Conservation (phyloP, 64 coral and sea anemone species). For the Cladopsammia gracilis region DNA sequence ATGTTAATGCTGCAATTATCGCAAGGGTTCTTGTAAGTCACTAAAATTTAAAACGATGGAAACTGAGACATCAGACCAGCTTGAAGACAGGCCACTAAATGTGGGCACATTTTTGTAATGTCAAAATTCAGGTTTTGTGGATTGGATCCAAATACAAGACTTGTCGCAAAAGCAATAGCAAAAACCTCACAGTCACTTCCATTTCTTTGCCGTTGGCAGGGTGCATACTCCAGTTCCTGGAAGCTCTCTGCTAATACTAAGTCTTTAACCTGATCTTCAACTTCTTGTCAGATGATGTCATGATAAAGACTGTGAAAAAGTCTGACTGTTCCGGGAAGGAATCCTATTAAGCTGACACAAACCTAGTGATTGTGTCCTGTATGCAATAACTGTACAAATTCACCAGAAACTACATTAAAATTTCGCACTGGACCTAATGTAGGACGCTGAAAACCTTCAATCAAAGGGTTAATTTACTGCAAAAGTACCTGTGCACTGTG, state of each 20-base stretch:
- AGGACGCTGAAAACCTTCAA: conserved; percentile 3
- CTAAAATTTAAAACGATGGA: conserved; percentile 12
- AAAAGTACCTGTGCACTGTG: conserved; percentile 21
- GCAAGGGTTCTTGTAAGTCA: neutral
- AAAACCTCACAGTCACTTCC: too few relatives aligned
- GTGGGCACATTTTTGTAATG: too few relatives aligned
- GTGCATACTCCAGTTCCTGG: conserved; percentile 3
- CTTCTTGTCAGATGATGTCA: conserved; percentile 52
- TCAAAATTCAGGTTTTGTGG: too few relatives aligned
- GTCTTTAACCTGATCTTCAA: conserved; percentile 38
- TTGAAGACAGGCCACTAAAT: too few relatives aligned
- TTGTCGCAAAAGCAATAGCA: too few relatives aligned
- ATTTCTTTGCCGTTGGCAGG: too few relatives aligned
- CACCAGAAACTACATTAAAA: too few relatives aligned
- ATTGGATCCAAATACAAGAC: too few relatives aligned
- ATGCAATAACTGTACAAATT: too few relatives aligned
- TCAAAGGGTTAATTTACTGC: conserved; percentile 1
- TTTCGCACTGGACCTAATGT: conserved; percentile 18
- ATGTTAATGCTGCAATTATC: neutral
- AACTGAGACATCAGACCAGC: too few relatives aligned
- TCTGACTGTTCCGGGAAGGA: neutral
- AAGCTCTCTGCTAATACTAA: conserved; percentile 1
- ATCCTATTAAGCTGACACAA: too few relatives aligned
- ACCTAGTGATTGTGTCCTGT: too few relatives aligned
- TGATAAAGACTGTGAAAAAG: conserved; percentile 45